Evolutionary conservation across 2,797 vertebrate genomes (phyloP), one percentile per base, ranked within the genome.

Genomic region (Myotis findleyi): DNA sequence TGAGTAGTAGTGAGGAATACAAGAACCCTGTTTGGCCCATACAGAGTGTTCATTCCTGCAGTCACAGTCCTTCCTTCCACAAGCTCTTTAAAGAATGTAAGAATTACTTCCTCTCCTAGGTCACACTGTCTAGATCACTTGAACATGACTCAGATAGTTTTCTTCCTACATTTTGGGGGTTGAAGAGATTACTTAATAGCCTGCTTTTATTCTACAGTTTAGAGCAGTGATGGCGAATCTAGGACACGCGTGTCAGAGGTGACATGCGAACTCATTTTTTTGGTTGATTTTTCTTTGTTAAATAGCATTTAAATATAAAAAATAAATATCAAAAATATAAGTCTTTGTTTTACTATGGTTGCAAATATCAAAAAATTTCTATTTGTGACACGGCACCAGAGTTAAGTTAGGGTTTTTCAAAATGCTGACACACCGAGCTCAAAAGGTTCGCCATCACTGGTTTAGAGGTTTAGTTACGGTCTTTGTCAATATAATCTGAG

Each of bases 171-270:
- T 62, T 55, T 33, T 81, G 6, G n/a, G 5, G 16, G 57, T 36
- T 44, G 47, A 71, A 91, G 38, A 92, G 36, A 85, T 55, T 73
- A 91, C 30, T 20, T 73, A 95, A 72, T 51, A 57, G 62, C 33
- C 18, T 44, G 12, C 36, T 86, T 21, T 82, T 89, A 76, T 36
- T 82, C 47, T 72, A 57, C 13, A 81, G 57, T 20, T 95, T 86
- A 59, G 36, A 87, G 83, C 41, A 44, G 41, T 44, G 41, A 44
- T 44, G 41, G 41, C 2, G 9, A 44, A 44, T 44, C 41, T 44
- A 44, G 10, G 41, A 44, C 41, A 44, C 0, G 41, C 41, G 41
- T 44, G 41, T 44, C 41, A 44, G 41, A 44, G 41, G 41, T 44
- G 41, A 44, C 41, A 44, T 2, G 41, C 41, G 41, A 44, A 44